phyloP scores from a whole-genome alignment of 2,797 vertebrate species.

The Pantherophis vulpinus region DNA sequence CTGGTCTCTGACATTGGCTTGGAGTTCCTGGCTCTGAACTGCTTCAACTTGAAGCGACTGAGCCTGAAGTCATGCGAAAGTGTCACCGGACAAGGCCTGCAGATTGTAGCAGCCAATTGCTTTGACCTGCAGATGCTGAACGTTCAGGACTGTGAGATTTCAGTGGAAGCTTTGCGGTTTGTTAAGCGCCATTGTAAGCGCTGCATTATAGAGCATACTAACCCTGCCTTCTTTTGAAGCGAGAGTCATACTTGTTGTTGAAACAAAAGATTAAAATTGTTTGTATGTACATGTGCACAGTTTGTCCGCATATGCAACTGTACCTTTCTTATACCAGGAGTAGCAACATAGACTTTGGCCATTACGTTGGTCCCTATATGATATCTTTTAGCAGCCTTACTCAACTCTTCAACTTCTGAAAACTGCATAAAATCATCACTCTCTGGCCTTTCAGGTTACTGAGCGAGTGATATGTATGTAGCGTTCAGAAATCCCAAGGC shows the following conservation, averaged over 20 bases:
- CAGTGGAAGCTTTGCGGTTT: slow-evolving; percentile 90
- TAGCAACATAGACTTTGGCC: neutral
- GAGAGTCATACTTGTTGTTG: slow-evolving; percentile 3
- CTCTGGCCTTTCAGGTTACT: neutral
- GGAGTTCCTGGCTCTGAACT: slow-evolving; percentile 93
- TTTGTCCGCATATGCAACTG: slow-evolving; percentile 40
- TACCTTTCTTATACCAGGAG: slow-evolving; percentile 43
- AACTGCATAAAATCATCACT: neutral
- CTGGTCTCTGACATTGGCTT: slow-evolving; percentile 93
- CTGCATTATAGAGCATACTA: slow-evolving; percentile 97
- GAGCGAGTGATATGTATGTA: neutral
- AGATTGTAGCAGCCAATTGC: slow-evolving; percentile 93
- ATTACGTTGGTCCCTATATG: neutral
- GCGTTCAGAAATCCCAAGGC: neutral
- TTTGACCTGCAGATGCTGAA: slow-evolving; percentile 96
- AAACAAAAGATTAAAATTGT: slow-evolving; percentile 52
- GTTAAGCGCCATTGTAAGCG: slow-evolving; percentile 93
- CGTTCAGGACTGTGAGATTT: slow-evolving; percentile 96
- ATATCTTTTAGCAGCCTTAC: neutral
- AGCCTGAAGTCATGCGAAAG: slow-evolving; percentile 96
- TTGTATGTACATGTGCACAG: slow-evolving; percentile 36
- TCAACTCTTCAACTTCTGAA: neutral
- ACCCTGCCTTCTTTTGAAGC: slow-evolving; percentile 95
- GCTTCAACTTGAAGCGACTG: slow-evolving; percentile 91
- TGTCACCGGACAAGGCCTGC: slow-evolving; percentile 89